Base-by-base conservation (phyloP, 2,113 vertebrate species). In the Protobothrops flavoviridis region DNA sequence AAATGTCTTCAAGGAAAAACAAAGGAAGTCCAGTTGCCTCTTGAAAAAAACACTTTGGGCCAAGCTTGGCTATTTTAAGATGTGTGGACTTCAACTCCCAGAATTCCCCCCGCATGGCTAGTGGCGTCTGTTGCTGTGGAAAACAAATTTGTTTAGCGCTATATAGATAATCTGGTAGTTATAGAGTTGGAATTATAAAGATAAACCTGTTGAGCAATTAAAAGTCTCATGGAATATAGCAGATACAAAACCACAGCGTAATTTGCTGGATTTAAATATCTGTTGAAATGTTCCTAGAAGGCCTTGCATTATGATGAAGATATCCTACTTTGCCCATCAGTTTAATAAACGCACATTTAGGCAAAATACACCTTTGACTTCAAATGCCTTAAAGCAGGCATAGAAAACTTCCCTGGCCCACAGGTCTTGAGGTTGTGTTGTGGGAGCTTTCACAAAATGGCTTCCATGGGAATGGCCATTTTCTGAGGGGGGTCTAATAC, bases 181-280 rank as follows among this genome's bases (percentile, higher is more conserved):
- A 52, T 56, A 85, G n/a, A 88, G 93, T 91, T 64, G 39, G 94
- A 61, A 92, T 96, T 90, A 52, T 64, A 91, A 3, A 0, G 33
- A n/a, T 53, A 26, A 89, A 26, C 21, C 92, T 23, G 20, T 59
- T 26, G 90, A 86, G 81, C 93, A 57, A 9, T 13, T 21, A 91
- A 39, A 50, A 45, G 50, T 0, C 15, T 50, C 81, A 91, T 90
- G 43, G 64, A 89, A 88, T 3, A 8, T 50, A 2, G 64, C 91
- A 56, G 92, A 61, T 13, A 33, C 17, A 74, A 87, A 93, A 92
- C 64, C 50, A 59, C 6, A 53, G 57, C 61, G 81, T 91, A 57
- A 15, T 23, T n/a, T 33, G 0, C 74, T 24, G 91, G 11, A 11
- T 95, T 48, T 92, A 92, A 15, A n/a, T 15, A 24, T 24, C 29